Evolutionary conservation across 1,140 invertebrate species (phyloP).

Genomic region (Carposina sasakii): DNA sequence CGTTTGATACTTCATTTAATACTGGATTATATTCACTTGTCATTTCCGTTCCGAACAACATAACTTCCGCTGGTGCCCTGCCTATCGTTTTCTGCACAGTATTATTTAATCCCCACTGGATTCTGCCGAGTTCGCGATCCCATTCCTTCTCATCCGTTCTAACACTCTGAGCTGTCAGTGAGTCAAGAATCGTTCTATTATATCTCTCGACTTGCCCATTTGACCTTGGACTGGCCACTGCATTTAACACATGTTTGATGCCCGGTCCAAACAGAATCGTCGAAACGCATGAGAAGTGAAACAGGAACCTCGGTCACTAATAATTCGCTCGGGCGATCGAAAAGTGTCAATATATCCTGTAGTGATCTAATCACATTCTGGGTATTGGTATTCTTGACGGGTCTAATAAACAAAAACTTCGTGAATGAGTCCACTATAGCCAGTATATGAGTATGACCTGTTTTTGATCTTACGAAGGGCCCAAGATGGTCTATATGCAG

Average conservation of each 20-base stretch:
- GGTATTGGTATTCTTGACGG: background rate
- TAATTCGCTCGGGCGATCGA: background rate
- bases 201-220: slow-evolving; percentile 14
- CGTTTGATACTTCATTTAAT: background rate
- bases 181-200: slow-evolving; percentile 3
- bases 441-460: background rate
- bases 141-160: slow-evolving; percentile 3
- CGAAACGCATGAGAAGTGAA: slow-evolving; percentile 6
- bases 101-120: slow-evolving; percentile 13
- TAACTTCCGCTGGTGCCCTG: slow-evolving; percentile 1
- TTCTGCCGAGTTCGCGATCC: slow-evolving; percentile 2
- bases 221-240: slow-evolving; percentile 10
- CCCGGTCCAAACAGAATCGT: background rate
- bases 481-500: background rate
- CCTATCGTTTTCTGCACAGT: slow-evolving; percentile 4
- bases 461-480: background rate
- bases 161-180: slow-evolving; percentile 5
- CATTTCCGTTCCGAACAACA: slow-evolving; percentile 1
- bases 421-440: slow-evolving; percentile 1
- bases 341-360: slow-evolving; percentile 4
- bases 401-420: background rate
- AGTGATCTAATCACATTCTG: background rate
- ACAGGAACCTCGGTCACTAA: slow-evolving; percentile 1
- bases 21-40: background rate
- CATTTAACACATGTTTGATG: slow-evolving; percentile 8